Conservation (phyloP, 2,888 invertebrate species). For the Philopedon plagiatum region DNA sequence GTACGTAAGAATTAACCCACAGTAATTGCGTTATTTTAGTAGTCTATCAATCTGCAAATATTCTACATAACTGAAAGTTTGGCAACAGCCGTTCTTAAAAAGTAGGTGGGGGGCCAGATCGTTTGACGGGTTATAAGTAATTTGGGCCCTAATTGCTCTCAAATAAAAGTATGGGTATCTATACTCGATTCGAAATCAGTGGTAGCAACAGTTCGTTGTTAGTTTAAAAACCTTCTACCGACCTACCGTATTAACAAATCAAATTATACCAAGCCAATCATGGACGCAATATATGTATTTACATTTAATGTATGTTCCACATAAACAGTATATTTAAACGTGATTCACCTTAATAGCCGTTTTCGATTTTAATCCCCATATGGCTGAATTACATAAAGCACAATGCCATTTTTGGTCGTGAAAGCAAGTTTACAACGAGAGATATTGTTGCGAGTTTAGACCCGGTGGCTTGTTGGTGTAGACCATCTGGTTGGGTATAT, state of each 20-base stretch:
- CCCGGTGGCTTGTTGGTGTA: constrained; percentile 2
- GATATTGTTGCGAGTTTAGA: constrained; percentile 20
- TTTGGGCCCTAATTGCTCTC: no score
- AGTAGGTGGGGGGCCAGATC: no score
- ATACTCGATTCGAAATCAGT: not conserved
- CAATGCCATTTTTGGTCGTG: constrained; percentile 57
- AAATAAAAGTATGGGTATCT: no score
- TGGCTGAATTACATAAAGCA: constrained; percentile 55
- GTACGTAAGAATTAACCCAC: no score
- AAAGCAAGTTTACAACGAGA: constrained; percentile 45
- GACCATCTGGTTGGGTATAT: constrained; percentile 5
- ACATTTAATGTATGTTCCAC: constrained; percentile 15
- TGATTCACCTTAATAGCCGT: constrained; percentile 35
- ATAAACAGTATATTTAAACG: constrained; percentile 11
- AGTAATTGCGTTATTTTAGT: no score
- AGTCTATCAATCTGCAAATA: no score
- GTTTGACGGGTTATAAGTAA: no score
- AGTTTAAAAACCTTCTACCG: constrained; percentile 19
- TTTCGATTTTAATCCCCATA: constrained; percentile 48
- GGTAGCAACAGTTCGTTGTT: not conserved
- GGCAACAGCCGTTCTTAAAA: no score
- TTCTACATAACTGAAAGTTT: no score
- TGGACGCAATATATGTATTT: constrained; percentile 12
- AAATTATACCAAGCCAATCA: constrained; percentile 1
- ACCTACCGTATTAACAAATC: constrained; percentile 21